phyloP scores from a whole-genome alignment of 64 coral and sea anemone genomes.

The Catalaphyllia jardinei region DNA sequence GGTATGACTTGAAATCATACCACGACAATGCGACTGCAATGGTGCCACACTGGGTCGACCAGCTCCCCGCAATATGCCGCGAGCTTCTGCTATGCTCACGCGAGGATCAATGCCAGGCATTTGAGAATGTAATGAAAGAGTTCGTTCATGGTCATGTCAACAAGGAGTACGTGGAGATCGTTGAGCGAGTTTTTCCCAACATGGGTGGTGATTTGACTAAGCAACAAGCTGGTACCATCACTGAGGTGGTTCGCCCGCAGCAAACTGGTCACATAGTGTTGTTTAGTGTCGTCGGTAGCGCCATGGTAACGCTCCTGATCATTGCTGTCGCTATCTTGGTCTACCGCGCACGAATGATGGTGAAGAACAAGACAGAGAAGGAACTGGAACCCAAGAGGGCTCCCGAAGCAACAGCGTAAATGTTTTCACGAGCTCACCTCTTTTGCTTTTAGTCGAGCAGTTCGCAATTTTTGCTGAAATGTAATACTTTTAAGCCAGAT shows the following conservation, averaged over 20 bases:
- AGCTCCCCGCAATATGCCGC: slow-evolving; percentile 4
- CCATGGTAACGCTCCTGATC: background rate
- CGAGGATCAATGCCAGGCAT: slow-evolving; percentile 18
- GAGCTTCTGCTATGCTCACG: slow-evolving; percentile 27
- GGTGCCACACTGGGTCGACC: slow-evolving; percentile 22
- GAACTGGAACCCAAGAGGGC: background rate
- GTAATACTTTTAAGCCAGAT: too few species aligned
- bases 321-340: too few species aligned
- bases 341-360: too few species aligned
- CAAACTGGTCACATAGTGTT: background rate
- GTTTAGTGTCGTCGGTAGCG: background rate
- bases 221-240: background rate
- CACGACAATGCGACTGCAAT: slow-evolving; percentile 18
- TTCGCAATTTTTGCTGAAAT: too few species aligned
- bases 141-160: slow-evolving; percentile 47
- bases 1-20: slow-evolving; percentile 9
- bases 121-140: background rate
- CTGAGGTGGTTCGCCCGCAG: background rate
- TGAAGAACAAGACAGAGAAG: too few species aligned
- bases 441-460: too few species aligned
- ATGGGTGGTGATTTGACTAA: slow-evolving; percentile 30
- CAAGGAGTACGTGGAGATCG: slow-evolving; percentile 8
- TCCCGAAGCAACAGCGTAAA: too few species aligned
- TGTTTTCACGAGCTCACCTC: too few species aligned
- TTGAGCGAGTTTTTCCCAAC: slow-evolving; percentile 33